Conservation (phyloP, 1,140 invertebrate species). For the Nylanderia fulva region DNA sequence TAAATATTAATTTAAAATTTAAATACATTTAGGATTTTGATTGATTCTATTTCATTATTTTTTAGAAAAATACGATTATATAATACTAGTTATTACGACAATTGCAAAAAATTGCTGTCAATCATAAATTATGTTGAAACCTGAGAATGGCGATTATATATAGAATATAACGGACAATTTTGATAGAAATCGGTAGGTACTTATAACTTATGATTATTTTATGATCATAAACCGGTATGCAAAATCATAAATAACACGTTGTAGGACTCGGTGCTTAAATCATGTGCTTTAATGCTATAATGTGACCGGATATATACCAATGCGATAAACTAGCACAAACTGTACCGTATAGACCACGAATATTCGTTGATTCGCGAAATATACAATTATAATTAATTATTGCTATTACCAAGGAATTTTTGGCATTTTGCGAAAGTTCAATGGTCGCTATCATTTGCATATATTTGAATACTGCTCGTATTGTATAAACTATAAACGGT, state of each 20-base stretch:
- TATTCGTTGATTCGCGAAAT: conserved; percentile 4
- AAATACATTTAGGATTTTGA: neutral
- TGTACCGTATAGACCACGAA: neutral
- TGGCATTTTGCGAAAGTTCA: neutral
- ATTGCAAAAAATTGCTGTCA: neutral
- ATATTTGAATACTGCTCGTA: conserved; percentile 9
- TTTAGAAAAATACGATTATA: neutral
- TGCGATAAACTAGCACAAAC: neutral
- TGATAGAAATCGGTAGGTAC: neutral
- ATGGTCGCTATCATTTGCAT: neutral
- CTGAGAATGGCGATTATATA: neutral
- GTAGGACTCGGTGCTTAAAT: conserved; percentile 22
- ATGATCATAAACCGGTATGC: conserved; percentile 8
- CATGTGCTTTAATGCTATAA: neutral
- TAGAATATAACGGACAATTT: neutral
- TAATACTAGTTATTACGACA: neutral
- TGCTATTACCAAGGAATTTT: neutral
- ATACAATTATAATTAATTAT: conserved; percentile 10
- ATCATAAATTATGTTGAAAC: neutral
- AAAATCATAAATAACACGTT: conserved; percentile 12
- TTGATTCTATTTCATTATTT: neutral
- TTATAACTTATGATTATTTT: conserved; percentile 18
- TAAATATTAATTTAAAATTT: too few relatives aligned
- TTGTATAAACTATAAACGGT: neutral
- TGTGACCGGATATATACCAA: neutral